Evolutionary conservation across 2,888 invertebrate species (phyloP), one percentile per base, ranked within the genome.

Genomic region (Drosophila mimica): DNA sequence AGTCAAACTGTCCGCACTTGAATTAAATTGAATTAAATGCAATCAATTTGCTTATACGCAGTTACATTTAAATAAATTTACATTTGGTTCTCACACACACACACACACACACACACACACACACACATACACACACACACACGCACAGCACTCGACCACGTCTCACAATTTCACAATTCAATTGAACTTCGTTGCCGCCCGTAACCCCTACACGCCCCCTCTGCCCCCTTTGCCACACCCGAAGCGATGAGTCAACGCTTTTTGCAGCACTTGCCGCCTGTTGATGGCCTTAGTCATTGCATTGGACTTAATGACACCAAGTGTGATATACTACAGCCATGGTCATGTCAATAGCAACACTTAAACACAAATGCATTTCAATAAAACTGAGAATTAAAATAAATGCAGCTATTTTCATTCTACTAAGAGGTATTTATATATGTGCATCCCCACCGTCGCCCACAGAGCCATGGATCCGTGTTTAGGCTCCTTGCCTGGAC

Each of bases 1-100:
- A 86, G 78, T 87, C 85, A 48, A 62, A 51, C 61, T 52, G 43
- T 61, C 38, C 70, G 76, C 77, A 75, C 76, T 68, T 66, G 80
- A 71, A 79, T 85, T 85, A 64, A 90, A 87, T 89, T 86, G 67
- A 86, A 90, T 88, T 82, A 90, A 88, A 83, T 82, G 68, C 83
- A 84, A 89, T 90, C 89, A 87, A 89, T 78, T 87, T 88, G 88
- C 90, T 81, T 76, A 77, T 89, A 87, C 89, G 89, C 88, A 87
- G 74, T 89, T 77, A 75, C 76, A 75, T 88, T 90, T 79, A 88
- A 90, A 87, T 75, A 78, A 83, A 88, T 88, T 76, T 81, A 71
- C 68, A 82, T 70, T 77, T 63, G 40, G 20, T 54, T 48, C 57
- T 20, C 56, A 56, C 38, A 38, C 33, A n/a, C n/a, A 48, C 49